Evolutionary conservation across 2,797 vertebrate genomes (phyloP).

Genomic region (Muscicapa striata): DNA sequence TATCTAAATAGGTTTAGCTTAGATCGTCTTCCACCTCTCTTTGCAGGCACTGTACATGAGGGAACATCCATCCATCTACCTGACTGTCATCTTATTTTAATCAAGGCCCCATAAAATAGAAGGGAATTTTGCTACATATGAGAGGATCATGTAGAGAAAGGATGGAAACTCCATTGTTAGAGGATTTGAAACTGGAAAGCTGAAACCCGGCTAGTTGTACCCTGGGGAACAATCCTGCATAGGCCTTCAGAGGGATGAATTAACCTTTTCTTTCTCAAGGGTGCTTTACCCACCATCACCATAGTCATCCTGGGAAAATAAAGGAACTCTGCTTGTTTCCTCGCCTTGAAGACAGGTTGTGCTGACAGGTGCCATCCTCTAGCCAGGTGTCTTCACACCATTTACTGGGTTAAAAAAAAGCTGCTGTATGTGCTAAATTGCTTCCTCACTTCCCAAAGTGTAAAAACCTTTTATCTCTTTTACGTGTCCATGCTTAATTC

Average conservation of each 20-base stretch:
- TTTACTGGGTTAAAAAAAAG: constrained; percentile 70
- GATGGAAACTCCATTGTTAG: background rate
- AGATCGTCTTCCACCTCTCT: background rate
- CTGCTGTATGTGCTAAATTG: constrained; percentile 69
- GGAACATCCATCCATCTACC: background rate
- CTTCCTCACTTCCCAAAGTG: constrained; percentile 56
- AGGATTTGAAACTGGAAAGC: constrained; percentile 1
- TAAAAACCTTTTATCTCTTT: constrained; percentile 48
- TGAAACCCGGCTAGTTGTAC: background rate
- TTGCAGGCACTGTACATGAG: background rate
- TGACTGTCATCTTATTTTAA: background rate
- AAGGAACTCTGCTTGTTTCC: constrained; percentile 41
- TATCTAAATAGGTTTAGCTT: background rate
- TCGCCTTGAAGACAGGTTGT: constrained; percentile 8
- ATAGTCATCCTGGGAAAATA: background rate
- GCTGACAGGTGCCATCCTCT: constrained; percentile 63
- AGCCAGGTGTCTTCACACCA: constrained; percentile 73
- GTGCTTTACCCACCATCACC: background rate
- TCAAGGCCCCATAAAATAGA: background rate
- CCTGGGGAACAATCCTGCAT: background rate
- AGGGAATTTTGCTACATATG: background rate
- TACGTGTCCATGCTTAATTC: constrained; percentile 6
- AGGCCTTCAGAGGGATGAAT: background rate
- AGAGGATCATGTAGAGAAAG: background rate
- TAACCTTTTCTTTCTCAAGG: constrained; percentile 5